Evolutionary conservation across 1,140 invertebrate genomes (phyloP).

Genomic region (Chironomus tepperi): DNA sequence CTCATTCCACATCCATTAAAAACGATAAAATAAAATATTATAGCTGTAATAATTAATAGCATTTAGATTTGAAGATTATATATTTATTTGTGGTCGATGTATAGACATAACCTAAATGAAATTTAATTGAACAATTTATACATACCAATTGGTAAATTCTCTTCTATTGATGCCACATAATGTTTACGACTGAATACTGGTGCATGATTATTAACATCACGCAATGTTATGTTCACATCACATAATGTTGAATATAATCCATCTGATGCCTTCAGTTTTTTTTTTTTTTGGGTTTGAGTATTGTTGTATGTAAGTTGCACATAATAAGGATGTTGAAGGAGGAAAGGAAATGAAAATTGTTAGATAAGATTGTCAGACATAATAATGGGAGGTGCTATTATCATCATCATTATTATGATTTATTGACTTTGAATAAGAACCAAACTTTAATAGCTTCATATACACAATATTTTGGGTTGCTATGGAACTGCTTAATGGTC

Average conservation of each 20-base stretch:
- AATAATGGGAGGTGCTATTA: too few relatives aligned
- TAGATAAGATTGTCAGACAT: too few relatives aligned
- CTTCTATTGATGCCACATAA: constrained; percentile 63
- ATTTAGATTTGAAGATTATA: too few relatives aligned
- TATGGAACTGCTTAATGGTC: background rate
- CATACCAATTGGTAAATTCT: constrained; percentile 63
- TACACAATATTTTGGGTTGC: too few relatives aligned
- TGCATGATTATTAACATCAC: constrained; percentile 80
- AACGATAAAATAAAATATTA: too few relatives aligned
- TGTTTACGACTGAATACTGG: constrained; percentile 65
- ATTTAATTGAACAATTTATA: constrained; percentile 22
- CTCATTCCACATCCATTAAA: too few relatives aligned
- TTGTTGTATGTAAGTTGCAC: too few relatives aligned
- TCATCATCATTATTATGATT: background rate
- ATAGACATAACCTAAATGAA: background rate
- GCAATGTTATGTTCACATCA: constrained; percentile 62
- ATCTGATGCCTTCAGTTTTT: constrained; percentile 57
- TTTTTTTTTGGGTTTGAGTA: too few relatives aligned
- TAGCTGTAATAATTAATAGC: too few relatives aligned
- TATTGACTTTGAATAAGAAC: background rate
- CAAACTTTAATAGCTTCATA: too few relatives aligned
- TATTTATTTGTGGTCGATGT: background rate
- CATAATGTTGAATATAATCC: constrained; percentile 60
- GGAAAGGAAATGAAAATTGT: background rate
- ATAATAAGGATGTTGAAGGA: too few relatives aligned